These are phyloP conservation scores for Mus caroli DNA, from an alignment of 2,797 vertebrate species.

Conservation along the genomic window DNA sequence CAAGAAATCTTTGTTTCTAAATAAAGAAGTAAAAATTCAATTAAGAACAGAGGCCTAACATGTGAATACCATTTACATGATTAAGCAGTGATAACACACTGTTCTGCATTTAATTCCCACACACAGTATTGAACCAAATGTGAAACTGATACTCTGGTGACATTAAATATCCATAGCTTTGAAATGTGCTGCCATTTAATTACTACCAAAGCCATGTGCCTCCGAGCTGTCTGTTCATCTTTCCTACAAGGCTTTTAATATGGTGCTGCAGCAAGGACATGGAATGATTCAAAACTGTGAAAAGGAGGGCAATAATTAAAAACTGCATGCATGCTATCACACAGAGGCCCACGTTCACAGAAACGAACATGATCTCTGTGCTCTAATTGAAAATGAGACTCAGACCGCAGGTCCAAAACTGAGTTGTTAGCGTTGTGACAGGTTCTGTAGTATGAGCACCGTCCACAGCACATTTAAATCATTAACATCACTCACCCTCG, in stretches of 20 bases:
- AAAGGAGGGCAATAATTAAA: conserved; percentile 62
- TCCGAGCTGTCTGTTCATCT: conserved; percentile 64
- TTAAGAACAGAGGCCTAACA: conserved; percentile 81
- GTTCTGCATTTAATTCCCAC: conserved; percentile 80
- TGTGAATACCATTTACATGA: conserved; percentile 79
- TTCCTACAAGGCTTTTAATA: conserved; percentile 32
- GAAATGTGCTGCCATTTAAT: conserved; percentile 80
- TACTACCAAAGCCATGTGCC: conserved; percentile 69
- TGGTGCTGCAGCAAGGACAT: neutral
- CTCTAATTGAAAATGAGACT: conserved; percentile 3
- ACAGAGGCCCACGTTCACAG: conserved; percentile 10
- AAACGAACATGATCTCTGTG: conserved; percentile 60
- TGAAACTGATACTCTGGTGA: conserved; percentile 83
- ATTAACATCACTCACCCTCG: conserved; percentile 62
- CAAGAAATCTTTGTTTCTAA: conserved; percentile 83
- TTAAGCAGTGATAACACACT: conserved; percentile 78
- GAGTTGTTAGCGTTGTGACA: conserved; percentile 28
- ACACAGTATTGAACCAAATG: conserved; percentile 74
- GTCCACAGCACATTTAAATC: conserved; percentile 68
- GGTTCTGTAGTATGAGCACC: conserved; percentile 18
- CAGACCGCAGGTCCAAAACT: neutral
- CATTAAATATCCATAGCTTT: conserved; percentile 80
- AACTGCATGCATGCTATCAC: neutral
- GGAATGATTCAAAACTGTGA: conserved; percentile 53
- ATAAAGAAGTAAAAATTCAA: conserved; percentile 83